A percentile compares a stretch with the other conserved stretches of the same genome.
phyloP scores from a whole-genome alignment of 2,797 vertebrate genomes.

The Pseudomugil tenellus region DNA sequence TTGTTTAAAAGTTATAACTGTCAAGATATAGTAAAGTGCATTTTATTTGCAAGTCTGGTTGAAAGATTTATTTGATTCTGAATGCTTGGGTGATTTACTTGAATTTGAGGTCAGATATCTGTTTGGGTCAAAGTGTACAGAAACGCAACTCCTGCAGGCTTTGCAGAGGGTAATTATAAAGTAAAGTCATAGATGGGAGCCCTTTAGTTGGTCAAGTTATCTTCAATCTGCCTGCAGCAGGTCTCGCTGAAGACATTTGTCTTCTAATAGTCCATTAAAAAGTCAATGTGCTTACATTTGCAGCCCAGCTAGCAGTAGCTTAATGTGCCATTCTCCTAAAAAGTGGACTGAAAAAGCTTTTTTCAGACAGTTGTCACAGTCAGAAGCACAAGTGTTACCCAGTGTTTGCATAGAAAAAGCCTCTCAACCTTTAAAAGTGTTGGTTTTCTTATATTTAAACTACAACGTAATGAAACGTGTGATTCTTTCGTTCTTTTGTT shows the following conservation, averaged over 20 bases:
- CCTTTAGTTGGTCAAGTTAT: background rate
- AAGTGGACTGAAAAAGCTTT: background rate
- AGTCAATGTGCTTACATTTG: background rate
- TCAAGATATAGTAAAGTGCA: background rate
- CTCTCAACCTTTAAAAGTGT: background rate
- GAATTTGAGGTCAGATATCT: background rate
- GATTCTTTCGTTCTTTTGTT: background rate
- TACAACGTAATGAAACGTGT: too few relatives aligned
- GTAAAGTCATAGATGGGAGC: too few relatives aligned
- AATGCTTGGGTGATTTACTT: background rate
- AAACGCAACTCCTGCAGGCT: background rate
- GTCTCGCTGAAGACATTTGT: background rate
- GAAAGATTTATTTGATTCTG: conserved; percentile 1
- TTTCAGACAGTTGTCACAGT: too few relatives aligned
- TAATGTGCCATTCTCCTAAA: background rate
- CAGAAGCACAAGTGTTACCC: background rate
- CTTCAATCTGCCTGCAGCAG: background rate
- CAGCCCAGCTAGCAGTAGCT: background rate
- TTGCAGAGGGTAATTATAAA: background rate
- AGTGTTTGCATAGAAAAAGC: background rate
- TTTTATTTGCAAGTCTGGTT: background rate
- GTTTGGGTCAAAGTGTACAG: background rate
- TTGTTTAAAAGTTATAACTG: background rate
- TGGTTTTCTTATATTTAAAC: background rate
- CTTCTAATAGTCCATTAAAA: too few relatives aligned